Evolutionary conservation across 2,113 vertebrate species (phyloP).

Genomic region (Theristicus caerulescens): DNA sequence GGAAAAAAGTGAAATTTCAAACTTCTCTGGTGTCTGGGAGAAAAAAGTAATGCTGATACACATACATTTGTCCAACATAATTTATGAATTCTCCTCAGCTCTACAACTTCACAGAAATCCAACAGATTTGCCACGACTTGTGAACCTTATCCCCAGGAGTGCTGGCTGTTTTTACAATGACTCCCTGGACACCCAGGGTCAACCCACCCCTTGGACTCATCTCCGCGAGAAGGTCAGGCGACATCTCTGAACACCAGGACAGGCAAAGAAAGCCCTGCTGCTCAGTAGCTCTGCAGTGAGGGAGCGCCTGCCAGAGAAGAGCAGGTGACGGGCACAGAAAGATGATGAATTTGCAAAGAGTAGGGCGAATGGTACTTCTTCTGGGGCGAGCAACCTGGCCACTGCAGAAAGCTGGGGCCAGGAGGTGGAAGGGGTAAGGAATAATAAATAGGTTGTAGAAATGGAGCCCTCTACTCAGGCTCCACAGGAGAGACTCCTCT

Average conservation of each 20-base stretch:
- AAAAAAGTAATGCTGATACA: neutral
- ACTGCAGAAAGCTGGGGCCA: neutral
- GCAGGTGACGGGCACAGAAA: neutral
- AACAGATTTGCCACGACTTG: rapidly evolving
- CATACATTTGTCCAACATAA: neutral
- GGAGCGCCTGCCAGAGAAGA: neutral
- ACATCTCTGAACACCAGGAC: neutral
- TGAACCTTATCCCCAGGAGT: neutral
- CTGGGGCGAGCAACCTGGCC: neutral
- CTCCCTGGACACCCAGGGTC: neutral
- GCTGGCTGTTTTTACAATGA: neutral
- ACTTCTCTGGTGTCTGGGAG: neutral
- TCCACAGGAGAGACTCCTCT: neutral
- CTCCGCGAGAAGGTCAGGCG: rapidly evolving
- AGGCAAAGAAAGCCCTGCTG: neutral
- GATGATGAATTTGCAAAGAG: neutral
- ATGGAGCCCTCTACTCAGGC: neutral
- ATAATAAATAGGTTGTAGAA: neutral
- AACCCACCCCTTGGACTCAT: neutral
- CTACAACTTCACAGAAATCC: neutral
- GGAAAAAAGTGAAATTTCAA: neutral
- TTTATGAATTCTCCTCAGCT: neutral
- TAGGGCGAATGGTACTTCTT: neutral
- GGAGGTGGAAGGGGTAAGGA: neutral
- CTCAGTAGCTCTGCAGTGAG: neutral